Conservation (phyloP, 2,797 vertebrate species). For the Cetoscarus ocellatus region DNA sequence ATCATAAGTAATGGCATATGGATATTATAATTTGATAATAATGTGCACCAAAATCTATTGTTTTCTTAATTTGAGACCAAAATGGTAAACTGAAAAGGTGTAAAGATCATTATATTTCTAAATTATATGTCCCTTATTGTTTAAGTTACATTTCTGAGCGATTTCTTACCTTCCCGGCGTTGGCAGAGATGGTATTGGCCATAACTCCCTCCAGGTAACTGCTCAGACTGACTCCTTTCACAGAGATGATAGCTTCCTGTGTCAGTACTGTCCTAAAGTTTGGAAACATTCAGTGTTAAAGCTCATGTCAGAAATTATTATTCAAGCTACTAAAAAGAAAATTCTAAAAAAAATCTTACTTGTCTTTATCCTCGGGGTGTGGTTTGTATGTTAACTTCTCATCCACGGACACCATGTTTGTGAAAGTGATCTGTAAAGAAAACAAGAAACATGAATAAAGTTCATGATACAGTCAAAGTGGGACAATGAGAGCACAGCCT, state of each 20-base stretch:
- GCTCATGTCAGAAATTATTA: background rate
- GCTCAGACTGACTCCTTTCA: conserved; percentile 97
- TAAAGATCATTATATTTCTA: too few species aligned
- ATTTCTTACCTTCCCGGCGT: conserved; percentile 93
- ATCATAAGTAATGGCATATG: too few species aligned
- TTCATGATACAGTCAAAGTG: background rate
- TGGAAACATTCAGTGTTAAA: background rate
- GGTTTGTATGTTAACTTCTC: conserved; percentile 95
- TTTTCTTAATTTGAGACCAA: too few species aligned
- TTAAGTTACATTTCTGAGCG: background rate
- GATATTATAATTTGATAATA: too few species aligned
- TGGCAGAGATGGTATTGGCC: conserved; percentile 94
- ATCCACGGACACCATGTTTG: conserved; percentile 97
- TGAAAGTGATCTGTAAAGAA: conserved; percentile 92
- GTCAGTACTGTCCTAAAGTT: conserved; percentile 91
- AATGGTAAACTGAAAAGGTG: too few species aligned
- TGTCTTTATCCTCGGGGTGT: conserved; percentile 93
- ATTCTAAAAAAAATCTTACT: conserved; percentile 80
- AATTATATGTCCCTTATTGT: background rate
- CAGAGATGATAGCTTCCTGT: conserved; percentile 97
- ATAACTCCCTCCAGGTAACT: conserved; percentile 97
- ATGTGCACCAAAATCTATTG: too few species aligned
- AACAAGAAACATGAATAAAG: conserved; percentile 23
- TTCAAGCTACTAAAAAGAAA: background rate
- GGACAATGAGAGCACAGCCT: background rate